A percentile compares a stretch with the other conserved stretches of the same genome.
These are phyloP conservation scores for Caenorhabditis zanzibari DNA, from an alignment of 2,888 invertebrate genomes.

Conservation along the genomic window DNA sequence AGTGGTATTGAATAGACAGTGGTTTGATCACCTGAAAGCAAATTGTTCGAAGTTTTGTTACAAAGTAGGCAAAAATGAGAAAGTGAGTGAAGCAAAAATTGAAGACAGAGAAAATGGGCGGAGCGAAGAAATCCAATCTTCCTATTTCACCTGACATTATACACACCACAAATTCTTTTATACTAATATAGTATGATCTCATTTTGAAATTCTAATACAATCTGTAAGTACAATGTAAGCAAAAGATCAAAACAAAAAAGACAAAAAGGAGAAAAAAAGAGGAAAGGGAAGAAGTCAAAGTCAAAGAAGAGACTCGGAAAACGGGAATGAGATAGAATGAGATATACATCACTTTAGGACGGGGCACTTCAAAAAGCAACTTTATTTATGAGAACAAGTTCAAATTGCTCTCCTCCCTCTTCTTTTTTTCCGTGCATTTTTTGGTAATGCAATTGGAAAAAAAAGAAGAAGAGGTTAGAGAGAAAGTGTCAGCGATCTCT, in stretches of 20 bases:
- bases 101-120: conserved; percentile 1
- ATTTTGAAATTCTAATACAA: background rate
- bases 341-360: conserved; percentile 46
- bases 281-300: conserved; percentile 1
- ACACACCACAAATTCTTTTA: too few species aligned
- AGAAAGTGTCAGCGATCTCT: conserved; percentile 53
- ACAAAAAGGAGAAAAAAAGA: conserved; percentile 1
- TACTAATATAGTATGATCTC: background rate
- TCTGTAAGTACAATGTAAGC: background rate
- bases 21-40: too few species aligned
- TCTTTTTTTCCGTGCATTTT: conserved; percentile 28
- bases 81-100: too few species aligned
- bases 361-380: conserved; percentile 57
- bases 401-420: conserved; percentile 31
- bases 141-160: conserved; percentile 19
- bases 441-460: conserved; percentile 61
- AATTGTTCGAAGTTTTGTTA: too few species aligned
- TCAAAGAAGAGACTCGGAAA: background rate
- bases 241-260: background rate
- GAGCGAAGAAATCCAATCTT: background rate
- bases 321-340: conserved; percentile 35
- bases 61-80: too few species aligned
- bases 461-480: conserved; percentile 56
- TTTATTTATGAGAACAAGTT: conserved; percentile 62
- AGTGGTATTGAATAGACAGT: background rate